phyloP scores from a whole-genome alignment of 2,888 invertebrate species.

The Tribolium freemani region DNA sequence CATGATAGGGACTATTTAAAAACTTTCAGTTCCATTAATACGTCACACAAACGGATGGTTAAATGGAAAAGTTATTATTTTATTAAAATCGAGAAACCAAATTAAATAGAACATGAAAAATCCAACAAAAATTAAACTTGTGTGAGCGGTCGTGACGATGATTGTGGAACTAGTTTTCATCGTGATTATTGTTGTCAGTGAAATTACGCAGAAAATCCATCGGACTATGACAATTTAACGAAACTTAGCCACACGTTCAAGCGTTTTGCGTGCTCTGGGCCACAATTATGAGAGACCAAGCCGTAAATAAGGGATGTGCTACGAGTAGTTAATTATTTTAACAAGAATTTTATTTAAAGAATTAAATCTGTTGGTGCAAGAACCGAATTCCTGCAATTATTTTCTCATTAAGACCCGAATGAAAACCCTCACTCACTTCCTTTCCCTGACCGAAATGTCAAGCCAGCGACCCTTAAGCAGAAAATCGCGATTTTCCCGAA shows the following conservation, averaged over 20 bases:
- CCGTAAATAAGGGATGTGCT: neutral
- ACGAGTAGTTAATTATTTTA: too few species aligned
- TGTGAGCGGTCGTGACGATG: conserved; percentile 9
- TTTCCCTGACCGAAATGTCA: conserved; percentile 8
- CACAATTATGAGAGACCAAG: neutral
- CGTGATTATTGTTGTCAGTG: conserved; percentile 5
- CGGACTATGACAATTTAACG: conserved; percentile 14
- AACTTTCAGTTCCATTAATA: conserved; percentile 5
- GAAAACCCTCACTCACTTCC: neutral
- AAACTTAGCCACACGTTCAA: neutral
- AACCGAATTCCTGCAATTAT: neutral
- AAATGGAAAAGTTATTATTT: neutral
- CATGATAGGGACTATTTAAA: neutral
- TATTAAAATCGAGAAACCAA: conserved; percentile 14
- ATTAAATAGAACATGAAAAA: conserved; percentile 36
- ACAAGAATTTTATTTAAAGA: too few species aligned
- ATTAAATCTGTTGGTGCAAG: too few species aligned
- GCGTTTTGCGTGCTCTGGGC: neutral
- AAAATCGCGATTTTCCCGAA: conserved; percentile 9
- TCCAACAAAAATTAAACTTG: conserved; percentile 5
- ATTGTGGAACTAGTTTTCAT: conserved; percentile 9
- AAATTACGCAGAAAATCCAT: conserved; percentile 29
- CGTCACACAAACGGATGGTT: neutral
- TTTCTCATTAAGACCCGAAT: neutral
- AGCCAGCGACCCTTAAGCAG: neutral